A percentile compares a stretch with the other conserved stretches of the same genome.
Evolutionary conservation across 2,113 vertebrate genomes (phyloP).

Genomic region (Corvus hawaiiensis): DNA sequence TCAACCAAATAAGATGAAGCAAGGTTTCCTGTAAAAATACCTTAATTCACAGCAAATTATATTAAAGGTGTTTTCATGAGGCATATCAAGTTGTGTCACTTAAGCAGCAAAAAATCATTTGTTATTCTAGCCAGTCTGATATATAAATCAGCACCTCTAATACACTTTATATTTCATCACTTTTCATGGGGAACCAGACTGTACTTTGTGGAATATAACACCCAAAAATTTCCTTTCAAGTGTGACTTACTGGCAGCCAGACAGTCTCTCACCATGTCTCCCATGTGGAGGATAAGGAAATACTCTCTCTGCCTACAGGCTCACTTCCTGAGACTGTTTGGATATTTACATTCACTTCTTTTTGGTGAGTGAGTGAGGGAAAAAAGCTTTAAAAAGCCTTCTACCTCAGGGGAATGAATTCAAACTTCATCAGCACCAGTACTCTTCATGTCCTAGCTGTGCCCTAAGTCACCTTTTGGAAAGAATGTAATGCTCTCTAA

Average conservation of each 20-base stretch:
- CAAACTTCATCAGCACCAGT: background rate
- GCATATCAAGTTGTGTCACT: background rate
- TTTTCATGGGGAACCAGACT: background rate
- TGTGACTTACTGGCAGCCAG: background rate
- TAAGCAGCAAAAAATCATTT: background rate
- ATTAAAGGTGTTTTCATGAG: background rate
- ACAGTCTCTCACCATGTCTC: background rate
- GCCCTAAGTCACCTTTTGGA: background rate
- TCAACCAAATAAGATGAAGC: background rate
- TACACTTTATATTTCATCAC: background rate
- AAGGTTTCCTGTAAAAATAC: background rate
- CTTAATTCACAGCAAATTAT: background rate
- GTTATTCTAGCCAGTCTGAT: background rate
- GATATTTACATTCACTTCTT: background rate
- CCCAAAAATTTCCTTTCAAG: background rate
- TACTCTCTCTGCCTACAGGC: background rate
- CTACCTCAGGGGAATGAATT: background rate
- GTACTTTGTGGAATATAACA: background rate
- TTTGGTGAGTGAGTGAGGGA: background rate
- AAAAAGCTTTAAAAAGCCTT: background rate
- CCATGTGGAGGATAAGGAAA: background rate
- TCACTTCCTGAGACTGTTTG: background rate
- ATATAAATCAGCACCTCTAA: background rate
- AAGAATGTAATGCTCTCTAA: background rate
- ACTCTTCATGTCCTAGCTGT: background rate